phyloP scores from a whole-genome alignment of 2,113 vertebrate genomes.

The Chaetura pelagica region DNA sequence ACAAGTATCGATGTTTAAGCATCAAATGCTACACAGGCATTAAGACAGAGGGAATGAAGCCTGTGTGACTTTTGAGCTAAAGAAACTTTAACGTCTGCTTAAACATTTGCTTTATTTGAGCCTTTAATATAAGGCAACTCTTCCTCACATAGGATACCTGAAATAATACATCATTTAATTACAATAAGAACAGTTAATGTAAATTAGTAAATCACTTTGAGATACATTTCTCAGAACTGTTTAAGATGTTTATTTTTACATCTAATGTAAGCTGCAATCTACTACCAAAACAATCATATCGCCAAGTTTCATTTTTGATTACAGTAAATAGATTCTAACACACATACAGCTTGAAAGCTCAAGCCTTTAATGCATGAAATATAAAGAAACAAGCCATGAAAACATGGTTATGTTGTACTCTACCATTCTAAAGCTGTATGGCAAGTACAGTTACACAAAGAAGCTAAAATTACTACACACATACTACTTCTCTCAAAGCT shows the following conservation, averaged over 20 bases:
- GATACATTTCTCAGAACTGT: not conserved
- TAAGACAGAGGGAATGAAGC: not conserved
- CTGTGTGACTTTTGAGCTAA: not conserved
- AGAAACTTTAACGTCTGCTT: not conserved
- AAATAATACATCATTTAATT: not conserved
- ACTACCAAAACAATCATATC: not conserved
- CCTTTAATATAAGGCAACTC: not conserved
- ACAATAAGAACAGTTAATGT: not conserved
- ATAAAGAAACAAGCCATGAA: not conserved
- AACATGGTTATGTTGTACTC: accelerated
- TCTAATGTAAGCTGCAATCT: not conserved
- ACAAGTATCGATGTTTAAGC: not conserved
- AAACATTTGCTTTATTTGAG: not conserved
- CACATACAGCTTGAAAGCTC: not conserved
- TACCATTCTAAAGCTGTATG: not conserved
- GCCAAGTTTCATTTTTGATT: not conserved
- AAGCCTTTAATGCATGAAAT: not conserved
- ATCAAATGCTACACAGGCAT: not conserved
- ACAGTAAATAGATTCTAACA: not conserved
- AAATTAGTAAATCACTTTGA: not conserved
- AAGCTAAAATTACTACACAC: accelerated
- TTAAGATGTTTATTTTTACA: not conserved
- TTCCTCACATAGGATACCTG: not conserved
- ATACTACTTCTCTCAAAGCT: not conserved
- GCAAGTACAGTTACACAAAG: not conserved